Percentiles rank a stretch among this genome's conserved stretches.
phyloP scores from a whole-genome alignment of 2,888 invertebrate species.

The Cheilosia urbana region DNA sequence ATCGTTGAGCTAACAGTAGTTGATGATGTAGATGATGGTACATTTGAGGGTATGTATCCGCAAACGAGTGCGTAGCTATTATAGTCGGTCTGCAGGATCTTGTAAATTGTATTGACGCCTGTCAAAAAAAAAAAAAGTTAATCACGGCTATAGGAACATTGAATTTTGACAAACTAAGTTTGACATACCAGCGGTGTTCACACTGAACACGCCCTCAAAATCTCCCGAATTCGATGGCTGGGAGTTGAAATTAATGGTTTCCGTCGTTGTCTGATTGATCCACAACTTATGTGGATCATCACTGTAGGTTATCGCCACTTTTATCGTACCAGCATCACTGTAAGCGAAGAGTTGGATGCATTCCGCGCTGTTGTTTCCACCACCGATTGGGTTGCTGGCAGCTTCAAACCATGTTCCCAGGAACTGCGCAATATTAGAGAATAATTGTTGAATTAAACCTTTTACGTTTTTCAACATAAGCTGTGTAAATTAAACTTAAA shows the following conservation, averaged over 20 bases:
- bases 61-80: constrained; percentile 78
- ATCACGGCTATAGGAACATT: not conserved
- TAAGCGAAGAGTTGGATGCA: constrained; percentile 40
- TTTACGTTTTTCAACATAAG: no score
- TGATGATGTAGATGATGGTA: not conserved
- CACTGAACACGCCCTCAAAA: constrained; percentile 18
- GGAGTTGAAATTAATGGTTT: constrained; percentile 25
- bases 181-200: constrained; percentile 9
- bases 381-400: constrained; percentile 50
- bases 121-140: not conserved
- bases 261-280: constrained; percentile 77
- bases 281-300: constrained; percentile 75
- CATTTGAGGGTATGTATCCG: constrained; percentile 75
- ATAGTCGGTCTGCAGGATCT: constrained; percentile 79
- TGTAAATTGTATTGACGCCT: constrained; percentile 70
- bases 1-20: not conserved
- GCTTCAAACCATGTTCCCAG: constrained; percentile 70
- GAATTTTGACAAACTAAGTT: no score
- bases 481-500: no score
- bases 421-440: constrained; percentile 31
- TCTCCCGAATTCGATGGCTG: not conserved
- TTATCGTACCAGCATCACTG: constrained; percentile 58
- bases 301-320: constrained; percentile 77
- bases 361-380: constrained; percentile 9
- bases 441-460: not conserved